Evolutionary conservation across 2,113 vertebrate genomes (phyloP), one percentile per base, ranked within the genome.

Genomic region (Hippocampus mohnikei): DNA sequence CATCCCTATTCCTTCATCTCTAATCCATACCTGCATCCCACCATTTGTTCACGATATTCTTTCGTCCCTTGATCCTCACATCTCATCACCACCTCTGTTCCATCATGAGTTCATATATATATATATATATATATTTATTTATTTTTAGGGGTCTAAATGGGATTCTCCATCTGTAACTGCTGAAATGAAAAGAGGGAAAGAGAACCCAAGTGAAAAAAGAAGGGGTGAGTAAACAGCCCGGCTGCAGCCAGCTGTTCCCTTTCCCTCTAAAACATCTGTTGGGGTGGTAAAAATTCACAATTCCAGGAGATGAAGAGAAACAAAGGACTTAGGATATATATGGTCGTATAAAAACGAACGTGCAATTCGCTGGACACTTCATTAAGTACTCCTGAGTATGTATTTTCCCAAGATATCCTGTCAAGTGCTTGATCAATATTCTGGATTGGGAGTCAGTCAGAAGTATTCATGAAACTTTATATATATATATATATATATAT

Each of bases 181-280:
- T 77, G 76, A 68, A 25, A 73, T 15, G n/a, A 41, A 69, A 74
- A 69, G 37, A n/a, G 66, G 41, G 20, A 44, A 67, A 56, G n/a
- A 23, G 2, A 23, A 76, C 56, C 60, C 23, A 42, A 71, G 46
- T 68, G 46, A 73, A 52, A 77, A 70, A 60, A 40, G 56, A 71
- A 68, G 72, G 75, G 50, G 63, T 74, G 78, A 81, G 77, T 79
- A 76, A 86, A 84, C 75, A 85, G 84, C 86, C 87, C 61, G 40
- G 63, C 73, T 76, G 85, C 81, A 71, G 72, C 82, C 86, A 90
- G 89, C 53, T 88, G 87, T 87, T 87, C 73, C 27, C 70, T 37
- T 50, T 68, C 59, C 76, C 66, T 78, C 64, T 80, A 66, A 74
- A 83, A 85, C 87, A 88, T 88, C 81, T 87, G 87, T 76, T 61